A percentile compares a stretch with the other conserved stretches of the same genome.
Conservation (phyloP, 1,140 invertebrate genomes). For the Himalopsyche phryganea region DNA sequence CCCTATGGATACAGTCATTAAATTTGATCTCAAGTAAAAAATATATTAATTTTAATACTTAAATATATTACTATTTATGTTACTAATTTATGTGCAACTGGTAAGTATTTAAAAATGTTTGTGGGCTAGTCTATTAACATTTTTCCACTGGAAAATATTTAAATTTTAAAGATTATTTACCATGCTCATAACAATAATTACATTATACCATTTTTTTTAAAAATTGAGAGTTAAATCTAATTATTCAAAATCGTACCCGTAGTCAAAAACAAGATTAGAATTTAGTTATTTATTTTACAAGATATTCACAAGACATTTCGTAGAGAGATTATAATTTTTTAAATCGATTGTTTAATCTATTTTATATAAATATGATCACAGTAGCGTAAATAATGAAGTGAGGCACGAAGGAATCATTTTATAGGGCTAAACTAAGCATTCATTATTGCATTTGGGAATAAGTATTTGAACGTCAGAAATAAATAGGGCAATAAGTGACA, state of each 20-base stretch:
- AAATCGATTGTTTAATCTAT: conserved; percentile 1
- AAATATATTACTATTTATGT: too few relatives aligned
- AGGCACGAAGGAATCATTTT: conserved; percentile 24
- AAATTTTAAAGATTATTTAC: not conserved
- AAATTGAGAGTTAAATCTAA: not conserved
- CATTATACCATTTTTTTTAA: not conserved
- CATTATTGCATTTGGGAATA: too few relatives aligned
- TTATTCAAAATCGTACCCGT: conserved; percentile 7
- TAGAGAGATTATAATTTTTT: conserved; percentile 18
- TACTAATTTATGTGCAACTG: too few relatives aligned
- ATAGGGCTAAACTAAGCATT: too few relatives aligned
- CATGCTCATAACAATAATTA: not conserved
- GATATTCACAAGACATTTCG: not conserved
- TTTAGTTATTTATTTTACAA: conserved; percentile 1
- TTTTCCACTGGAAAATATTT: not conserved
- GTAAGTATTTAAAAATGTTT: too few relatives aligned
- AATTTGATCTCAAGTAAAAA: too few relatives aligned
- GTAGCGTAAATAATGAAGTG: conserved; percentile 27
- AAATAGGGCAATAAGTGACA: too few relatives aligned
- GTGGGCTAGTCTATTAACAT: not conserved
- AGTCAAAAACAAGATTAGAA: not conserved
- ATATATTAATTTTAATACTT: too few relatives aligned
- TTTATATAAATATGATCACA: conserved; percentile 17
- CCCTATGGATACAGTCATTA: too few relatives aligned
- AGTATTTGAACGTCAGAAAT: too few relatives aligned